Conservation (phyloP, 1,140 invertebrate species). For the Leucophenga varia region DNA sequence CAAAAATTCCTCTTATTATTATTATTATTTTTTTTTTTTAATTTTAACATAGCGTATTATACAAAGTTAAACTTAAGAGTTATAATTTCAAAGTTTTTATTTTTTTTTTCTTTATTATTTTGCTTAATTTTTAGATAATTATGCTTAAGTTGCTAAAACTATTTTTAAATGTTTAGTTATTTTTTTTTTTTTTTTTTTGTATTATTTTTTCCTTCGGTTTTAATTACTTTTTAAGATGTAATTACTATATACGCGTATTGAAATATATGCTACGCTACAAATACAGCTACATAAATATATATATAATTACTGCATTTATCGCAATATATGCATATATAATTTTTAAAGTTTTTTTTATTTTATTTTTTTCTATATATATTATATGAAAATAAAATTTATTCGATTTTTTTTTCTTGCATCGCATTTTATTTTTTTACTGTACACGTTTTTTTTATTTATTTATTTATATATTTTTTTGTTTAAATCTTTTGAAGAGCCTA, state of each 20-base stretch:
- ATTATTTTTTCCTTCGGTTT: slow-evolving; percentile 14
- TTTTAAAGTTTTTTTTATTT: slow-evolving; percentile 13
- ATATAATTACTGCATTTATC: slow-evolving; percentile 38
- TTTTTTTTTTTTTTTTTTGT: slow-evolving; percentile 6
- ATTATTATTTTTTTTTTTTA: slow-evolving; percentile 11
- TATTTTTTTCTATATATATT: slow-evolving; percentile 40
- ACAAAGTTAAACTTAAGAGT: no score
- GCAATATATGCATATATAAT: slow-evolving; percentile 26
- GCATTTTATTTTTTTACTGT: slow-evolving; percentile 22
- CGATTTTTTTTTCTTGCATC: slow-evolving; percentile 18
- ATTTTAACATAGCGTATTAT: slow-evolving; percentile 29
- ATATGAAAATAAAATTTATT: slow-evolving; percentile 52
- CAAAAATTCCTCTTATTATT: no score
- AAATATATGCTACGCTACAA: slow-evolving; percentile 36
- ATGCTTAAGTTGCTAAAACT: slow-evolving; percentile 30
- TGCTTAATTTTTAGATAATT: slow-evolving; percentile 34
- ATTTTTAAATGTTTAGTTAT: slow-evolving; percentile 33
- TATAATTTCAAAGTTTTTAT: slow-evolving; percentile 34
- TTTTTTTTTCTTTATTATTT: slow-evolving; percentile 52
- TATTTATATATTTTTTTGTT: slow-evolving; percentile 14
- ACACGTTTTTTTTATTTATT: slow-evolving; percentile 26
- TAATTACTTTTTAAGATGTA: slow-evolving; percentile 4
- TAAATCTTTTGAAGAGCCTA: neutral
- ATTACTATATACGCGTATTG: slow-evolving; percentile 32
- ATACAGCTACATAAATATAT: slow-evolving; percentile 34